Evolutionary conservation across 2,113 vertebrate genomes (phyloP).

Genomic region (rabbit (Oryctolagus cuniculus)): DNA sequence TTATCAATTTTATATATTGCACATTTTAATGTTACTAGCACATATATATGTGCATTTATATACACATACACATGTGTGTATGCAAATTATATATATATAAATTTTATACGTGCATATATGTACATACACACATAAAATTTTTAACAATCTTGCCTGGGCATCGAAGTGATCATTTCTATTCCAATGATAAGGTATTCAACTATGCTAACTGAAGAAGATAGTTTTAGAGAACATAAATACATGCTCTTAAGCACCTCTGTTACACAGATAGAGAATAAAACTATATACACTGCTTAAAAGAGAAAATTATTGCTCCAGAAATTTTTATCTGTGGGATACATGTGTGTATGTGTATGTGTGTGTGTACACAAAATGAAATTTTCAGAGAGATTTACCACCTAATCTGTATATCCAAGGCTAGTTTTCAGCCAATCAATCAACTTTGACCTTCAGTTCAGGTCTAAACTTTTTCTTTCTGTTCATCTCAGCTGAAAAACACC

Average conservation of each 20-base stretch:
- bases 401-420: constrained; percentile 30
- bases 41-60: neutral
- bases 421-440: constrained; percentile 71
- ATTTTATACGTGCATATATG: neutral
- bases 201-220: neutral
- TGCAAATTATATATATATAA: neutral
- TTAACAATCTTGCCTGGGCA: neutral
- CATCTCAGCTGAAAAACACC: constrained; percentile 68
- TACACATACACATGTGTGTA: neutral
- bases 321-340: neutral
- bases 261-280: constrained; percentile 36
- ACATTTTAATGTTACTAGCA: neutral
- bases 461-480: constrained; percentile 78
- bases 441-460: constrained; percentile 79
- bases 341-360: neutral
- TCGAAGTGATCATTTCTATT: constrained; percentile 21
- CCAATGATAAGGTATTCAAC: neutral
- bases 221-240: neutral
- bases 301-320: neutral
- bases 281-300: neutral
- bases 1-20: neutral
- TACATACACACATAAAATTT: neutral
- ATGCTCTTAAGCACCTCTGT: neutral
- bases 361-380: constrained; percentile 5
- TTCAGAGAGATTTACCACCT: constrained; percentile 72